Evolutionary conservation across 2,888 invertebrate genomes (phyloP), one percentile per base, ranked within the genome.

Genomic region (Laspeyria flexula): DNA sequence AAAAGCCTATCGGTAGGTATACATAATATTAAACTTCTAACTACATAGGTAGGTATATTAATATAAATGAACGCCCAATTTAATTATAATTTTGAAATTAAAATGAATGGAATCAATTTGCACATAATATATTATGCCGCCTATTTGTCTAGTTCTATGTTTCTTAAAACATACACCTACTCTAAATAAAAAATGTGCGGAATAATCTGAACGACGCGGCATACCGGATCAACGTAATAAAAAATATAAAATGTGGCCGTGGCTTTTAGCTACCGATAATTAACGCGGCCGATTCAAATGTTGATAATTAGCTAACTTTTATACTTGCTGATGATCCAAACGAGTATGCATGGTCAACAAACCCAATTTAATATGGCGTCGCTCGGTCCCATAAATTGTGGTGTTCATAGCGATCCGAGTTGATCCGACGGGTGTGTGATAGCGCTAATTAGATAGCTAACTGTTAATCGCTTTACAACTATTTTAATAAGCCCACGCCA

Each of bases 361-460:
- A 18, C 35, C 38, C 35, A 41, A 34, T 43, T 30, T 38, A 49
- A 49, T 34, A 48, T 38, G 41, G 40, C 41, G 13, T 9, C 29
- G 38, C 23, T 31, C 16, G 21, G 21, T 21, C n/a, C 30, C 43
- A 47, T 53, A 43, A 43, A 43, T 53, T 43, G 42, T 42, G 30
- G 34, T 35, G 30, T 47, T 47, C 43, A 43, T 39, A 42, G 37
- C 25, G 25, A 37, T 42, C 37, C 13, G 34, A 33, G 34, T 13
- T 12, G 43, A 30, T 11, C 33, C 12, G 11, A 30, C 48, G 9
- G 21, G n/a, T 39, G 9, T 38, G 23, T 55, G 52, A 61, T 57
- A 48, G 13, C 56, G 47, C 57, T 58, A 63, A 71, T 68, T 60
- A 65, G 59, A 9, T 11, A 38, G 25, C 25, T 57, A 66, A 61